Conservation (phyloP, 2,113 vertebrate species). For the Bos javanicus region DNA sequence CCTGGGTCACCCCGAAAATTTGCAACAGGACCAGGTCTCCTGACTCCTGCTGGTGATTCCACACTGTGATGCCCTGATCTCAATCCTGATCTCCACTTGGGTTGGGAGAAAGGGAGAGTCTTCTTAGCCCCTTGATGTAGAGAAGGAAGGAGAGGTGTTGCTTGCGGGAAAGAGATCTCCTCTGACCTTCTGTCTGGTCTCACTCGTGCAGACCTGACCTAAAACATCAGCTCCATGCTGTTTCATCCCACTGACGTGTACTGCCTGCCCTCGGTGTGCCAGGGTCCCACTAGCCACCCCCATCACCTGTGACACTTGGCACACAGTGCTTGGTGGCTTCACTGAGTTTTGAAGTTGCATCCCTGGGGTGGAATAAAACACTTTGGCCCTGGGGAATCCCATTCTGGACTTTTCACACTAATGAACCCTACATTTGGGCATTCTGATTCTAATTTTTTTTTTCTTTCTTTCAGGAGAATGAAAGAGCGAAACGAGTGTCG, state of each 20-base stretch:
- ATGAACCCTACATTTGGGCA: background rate
- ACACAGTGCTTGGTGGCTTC: background rate
- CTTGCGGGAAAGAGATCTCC: background rate
- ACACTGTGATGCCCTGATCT: background rate
- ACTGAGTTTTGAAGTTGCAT: background rate
- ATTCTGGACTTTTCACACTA: background rate
- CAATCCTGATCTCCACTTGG: background rate
- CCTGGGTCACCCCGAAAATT: background rate
- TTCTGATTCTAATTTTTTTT: conserved; percentile 13
- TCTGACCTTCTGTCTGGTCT: background rate
- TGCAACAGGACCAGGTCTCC: background rate
- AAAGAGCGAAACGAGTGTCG: conserved; percentile 76
- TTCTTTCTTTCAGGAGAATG: conserved; percentile 76
- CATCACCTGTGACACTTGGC: background rate
- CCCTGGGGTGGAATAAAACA: background rate
- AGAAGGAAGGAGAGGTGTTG: background rate
- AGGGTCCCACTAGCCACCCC: background rate
- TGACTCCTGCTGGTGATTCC: background rate
- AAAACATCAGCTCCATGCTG: background rate
- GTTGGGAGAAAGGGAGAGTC: background rate
- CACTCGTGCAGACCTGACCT: background rate
- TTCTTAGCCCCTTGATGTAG: background rate
- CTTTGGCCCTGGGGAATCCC: background rate
- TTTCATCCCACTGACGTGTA: background rate
- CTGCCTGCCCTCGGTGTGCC: background rate